Conservation (phyloP, 2,888 invertebrate species). For the Euplagia quadripunctaria region DNA sequence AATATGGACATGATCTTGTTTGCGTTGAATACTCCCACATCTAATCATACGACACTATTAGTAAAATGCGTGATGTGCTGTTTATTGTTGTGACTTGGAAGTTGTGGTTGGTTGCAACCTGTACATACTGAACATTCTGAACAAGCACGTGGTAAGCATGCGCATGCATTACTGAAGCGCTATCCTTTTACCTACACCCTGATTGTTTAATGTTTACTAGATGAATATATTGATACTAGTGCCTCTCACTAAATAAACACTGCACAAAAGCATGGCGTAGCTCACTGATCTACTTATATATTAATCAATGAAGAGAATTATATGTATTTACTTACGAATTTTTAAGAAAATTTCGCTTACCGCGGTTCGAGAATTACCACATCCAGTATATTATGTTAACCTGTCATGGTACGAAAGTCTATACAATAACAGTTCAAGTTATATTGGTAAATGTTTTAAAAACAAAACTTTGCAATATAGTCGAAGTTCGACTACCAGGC, state of each 20-base stretch:
- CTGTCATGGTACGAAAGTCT: too few species aligned
- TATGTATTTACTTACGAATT: too few species aligned
- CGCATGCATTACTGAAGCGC: constrained; percentile 56
- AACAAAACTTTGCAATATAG: too few species aligned
- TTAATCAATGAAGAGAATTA: too few species aligned
- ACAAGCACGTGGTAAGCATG: constrained; percentile 61
- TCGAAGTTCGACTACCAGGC: too few species aligned
- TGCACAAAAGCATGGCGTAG: constrained; percentile 12
- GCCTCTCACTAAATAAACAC: constrained; percentile 23
- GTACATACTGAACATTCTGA: constrained; percentile 26
- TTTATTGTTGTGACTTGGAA: constrained; percentile 35
- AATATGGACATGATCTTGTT: constrained; percentile 43
- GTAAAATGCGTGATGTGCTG: constrained; percentile 28
- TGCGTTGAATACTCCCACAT: constrained; percentile 37
- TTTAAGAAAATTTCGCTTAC: too few species aligned
- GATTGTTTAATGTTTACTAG: constrained; percentile 49
- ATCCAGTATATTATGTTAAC: too few species aligned
- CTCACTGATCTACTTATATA: constrained; percentile 5
- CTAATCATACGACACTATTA: constrained; percentile 35
- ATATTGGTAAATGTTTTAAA: too few species aligned
- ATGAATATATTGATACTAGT: constrained; percentile 33
- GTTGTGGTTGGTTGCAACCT: constrained; percentile 29
- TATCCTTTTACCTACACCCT: constrained; percentile 35
- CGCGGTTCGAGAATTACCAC: too few species aligned
- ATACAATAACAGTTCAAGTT: too few species aligned